A percentile compares a stretch with the other conserved stretches of the same genome.
Evolutionary conservation across 1,140 invertebrate species (phyloP).

Genomic region (Nasonia longicornis): DNA sequence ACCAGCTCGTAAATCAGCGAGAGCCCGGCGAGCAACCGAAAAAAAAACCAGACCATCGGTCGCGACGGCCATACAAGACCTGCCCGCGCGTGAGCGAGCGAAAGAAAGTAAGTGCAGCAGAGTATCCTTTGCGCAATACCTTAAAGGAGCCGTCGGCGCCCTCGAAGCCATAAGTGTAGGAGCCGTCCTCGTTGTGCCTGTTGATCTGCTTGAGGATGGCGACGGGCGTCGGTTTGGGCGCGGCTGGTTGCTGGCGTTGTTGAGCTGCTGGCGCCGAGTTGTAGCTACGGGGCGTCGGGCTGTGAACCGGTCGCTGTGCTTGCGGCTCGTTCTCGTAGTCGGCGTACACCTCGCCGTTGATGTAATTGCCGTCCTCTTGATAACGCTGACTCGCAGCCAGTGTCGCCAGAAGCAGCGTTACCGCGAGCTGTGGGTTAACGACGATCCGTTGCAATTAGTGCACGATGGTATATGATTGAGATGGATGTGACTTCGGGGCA

Average conservation of each 20-base stretch:
- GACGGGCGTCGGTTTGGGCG: constrained; percentile 76
- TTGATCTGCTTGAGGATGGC: constrained; percentile 89
- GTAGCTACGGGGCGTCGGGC: constrained; percentile 64
- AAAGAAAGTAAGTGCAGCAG: neutral
- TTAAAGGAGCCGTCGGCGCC: constrained; percentile 83
- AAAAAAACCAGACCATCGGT: neutral
- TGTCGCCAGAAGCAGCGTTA: constrained; percentile 59
- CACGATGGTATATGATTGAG: constrained; percentile 20
- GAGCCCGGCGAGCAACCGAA: too few species aligned
- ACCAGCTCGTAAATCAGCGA: neutral
- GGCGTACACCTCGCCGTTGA: constrained; percentile 70
- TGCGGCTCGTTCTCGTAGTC: constrained; percentile 67
- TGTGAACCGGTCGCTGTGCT: constrained; percentile 70
- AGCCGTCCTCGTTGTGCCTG: constrained; percentile 87
- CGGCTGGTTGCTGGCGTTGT: constrained; percentile 63
- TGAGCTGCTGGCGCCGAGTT: constrained; percentile 61
- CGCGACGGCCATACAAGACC: neutral
- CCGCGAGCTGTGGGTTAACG: constrained; percentile 60
- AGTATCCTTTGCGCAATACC: constrained; percentile 10
- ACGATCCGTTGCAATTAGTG: too few species aligned
- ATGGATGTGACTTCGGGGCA: neutral
- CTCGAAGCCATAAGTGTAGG: constrained; percentile 89
- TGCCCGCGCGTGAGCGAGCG: neutral
- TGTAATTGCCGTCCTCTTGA: constrained; percentile 61
- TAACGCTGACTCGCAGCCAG: constrained; percentile 63